Base-by-base conservation (phyloP, 2,888 invertebrate species). In the Griposia aprilina region DNA sequence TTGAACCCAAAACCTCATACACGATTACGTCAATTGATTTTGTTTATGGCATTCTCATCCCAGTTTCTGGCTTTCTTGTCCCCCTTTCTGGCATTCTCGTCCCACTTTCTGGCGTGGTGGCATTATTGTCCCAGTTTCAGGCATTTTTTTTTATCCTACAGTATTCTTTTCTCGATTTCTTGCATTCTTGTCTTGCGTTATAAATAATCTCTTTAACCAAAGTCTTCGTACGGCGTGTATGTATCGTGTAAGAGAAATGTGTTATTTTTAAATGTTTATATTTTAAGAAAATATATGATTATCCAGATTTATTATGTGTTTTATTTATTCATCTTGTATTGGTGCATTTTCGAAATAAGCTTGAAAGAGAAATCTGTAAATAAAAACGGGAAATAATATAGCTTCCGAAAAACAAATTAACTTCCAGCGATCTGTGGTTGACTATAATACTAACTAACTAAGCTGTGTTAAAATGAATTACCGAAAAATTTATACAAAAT, bases 231-330 rank as follows among this genome's bases (percentile, higher is more conserved):
- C 76, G 60, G 55, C 45, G 36, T 74, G 68, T 76, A 74, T 81
- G 81, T 82, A 79, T 72, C 60, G 36, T 78, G 67, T 88, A 87
- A 84, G 82, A 73, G 63, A 80, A 88, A 75, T 57, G 68, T 87
- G 77, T 88, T 88, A 87, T 86, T 83, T 88, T 85, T 77, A 75
- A 89, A 89, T 81, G 82, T 89, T 87, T 89, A 86, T 82, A 83
- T 86, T 86, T 74, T 87, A 89, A 86, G 86, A 83, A 87, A 90
- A 84, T 90, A 87, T 86, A 90, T 83, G 76, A 89, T 82, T 89
- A 82, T 78, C 77, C 83, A 76, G 79, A 84, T 69, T 79, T 74
- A 65, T 77, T 69, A 57, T n/a, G 65, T 70, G 52, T 83, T 84
- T 85, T 48, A 67, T 81, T 87, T 77, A n/a, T 75, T 11, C n/a